Evolutionary conservation across 2,113 vertebrate genomes (phyloP), one percentile per base, ranked within the genome.

Genomic region (Lasiurus cinereus): DNA sequence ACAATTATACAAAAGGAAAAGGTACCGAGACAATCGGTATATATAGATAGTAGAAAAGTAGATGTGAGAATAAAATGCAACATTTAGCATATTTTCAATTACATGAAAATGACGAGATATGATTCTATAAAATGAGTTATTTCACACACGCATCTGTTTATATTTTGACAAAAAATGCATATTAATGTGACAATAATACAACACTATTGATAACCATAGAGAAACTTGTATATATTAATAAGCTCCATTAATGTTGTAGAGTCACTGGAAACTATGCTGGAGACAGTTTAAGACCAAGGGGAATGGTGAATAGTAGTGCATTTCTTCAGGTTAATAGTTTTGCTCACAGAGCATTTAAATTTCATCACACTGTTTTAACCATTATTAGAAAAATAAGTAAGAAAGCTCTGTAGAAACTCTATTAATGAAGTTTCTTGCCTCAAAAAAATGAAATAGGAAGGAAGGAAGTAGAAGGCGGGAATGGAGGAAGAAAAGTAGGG

Each of bases 21-120:
- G 99, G 98, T 98, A 99, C 98, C 98, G 95, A 99, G 97, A 98
- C 97, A 98, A 94, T 97, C 97, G 95, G 98, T 98, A 98, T 98
- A 97, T 98, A 97, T 69, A 98, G 98, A 98, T 89, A 97, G 97
- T 98, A 98, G 83, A 97, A 98, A 98, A 97, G 96, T 96, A 97
- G 97, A 89, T 86, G 77, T 48, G 92, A 98, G 88, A 93, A 91
- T 97, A 96, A 97, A 98, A 97, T 97, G 95, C 95, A 98, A 98
- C 97, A 96, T 84, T 93, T 36, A 73, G 56, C 97, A 87, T 97
- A 95, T 93, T 94, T 96, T 86, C 94, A 64, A 79, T 94, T 86
- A 84, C 91, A 59, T 79, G 97, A 98, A 98, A 98, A 91, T 74
- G 27, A 36, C 82, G 43, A 83, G 92, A 96, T 21, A 97, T 98